Base-by-base conservation (phyloP, 2,888 invertebrate species). In the Bhutanitis thaidina region DNA sequence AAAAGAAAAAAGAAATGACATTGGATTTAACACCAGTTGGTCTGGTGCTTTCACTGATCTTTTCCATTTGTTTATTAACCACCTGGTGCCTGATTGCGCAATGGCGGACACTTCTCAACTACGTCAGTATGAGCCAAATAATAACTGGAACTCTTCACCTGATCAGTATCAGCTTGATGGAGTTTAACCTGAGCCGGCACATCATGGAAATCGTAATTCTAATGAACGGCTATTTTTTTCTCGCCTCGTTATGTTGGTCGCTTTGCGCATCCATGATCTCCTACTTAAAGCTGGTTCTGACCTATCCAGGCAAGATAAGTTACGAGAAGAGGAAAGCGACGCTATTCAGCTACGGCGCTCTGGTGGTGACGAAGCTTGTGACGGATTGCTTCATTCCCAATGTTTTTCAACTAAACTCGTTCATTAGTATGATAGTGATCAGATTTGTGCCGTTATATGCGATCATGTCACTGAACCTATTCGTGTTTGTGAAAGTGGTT, bases 31-130 rank as follows among this genome's bases (percentile, higher is more conserved):
- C 13, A 1, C n/a, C 14, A 4, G 29, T 45, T 12, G 45, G 45
- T n/a, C 15, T 27, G 3, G 14, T 37, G 5, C 36, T 44, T 43
- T 57, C 62, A 3, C 16, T 58, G 0, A 4, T 56, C 2, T 60
- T 59, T 46, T 57, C 57, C 3, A 10, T 50, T 7, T 29, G 54
- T 12, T 45, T 60, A 16, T 7, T 59, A 5, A n/a, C 41, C 34
- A 53, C 58, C 13, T 63, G 62, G 62, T 60, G 36, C 35, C 8
- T 54, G 0, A 49, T 60, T 15, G 49, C 56, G 27, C 56, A 54
- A 49, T 63, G 63, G 63, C 55, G 60, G 5, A 51, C 55, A 0
- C 41, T 62, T 0, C 60, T 61, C 36, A 63, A 62, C 27, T 63
- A 55, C 25, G 56, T 63, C 32, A 57, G 56, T 36, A 47, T 57